These are phyloP conservation scores for Lepus townsendii DNA, from an alignment of 2,797 vertebrate genomes.

Conservation along the genomic window DNA sequence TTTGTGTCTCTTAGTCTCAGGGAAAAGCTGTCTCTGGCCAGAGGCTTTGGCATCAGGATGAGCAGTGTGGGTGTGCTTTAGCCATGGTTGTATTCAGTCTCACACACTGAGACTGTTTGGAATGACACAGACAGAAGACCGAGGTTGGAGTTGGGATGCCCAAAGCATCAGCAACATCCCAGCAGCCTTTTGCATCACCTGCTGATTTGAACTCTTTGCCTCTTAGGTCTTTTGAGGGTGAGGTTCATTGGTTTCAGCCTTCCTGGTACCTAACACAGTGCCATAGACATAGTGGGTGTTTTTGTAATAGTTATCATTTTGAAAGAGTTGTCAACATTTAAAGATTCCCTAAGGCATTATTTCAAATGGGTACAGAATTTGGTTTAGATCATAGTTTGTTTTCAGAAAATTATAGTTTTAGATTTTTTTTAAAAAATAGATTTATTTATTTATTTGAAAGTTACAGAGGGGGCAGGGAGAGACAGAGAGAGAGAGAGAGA, in stretches of 20 bases:
- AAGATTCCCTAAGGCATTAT: background rate
- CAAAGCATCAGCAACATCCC: fast-evolving
- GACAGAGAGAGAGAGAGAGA: too few species aligned
- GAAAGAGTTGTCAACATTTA: background rate
- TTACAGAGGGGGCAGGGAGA: too few species aligned
- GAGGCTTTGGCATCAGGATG: background rate
- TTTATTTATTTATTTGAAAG: too few species aligned
- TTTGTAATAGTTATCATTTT: background rate
- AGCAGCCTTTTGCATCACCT: background rate
- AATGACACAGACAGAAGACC: background rate
- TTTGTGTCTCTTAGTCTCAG: background rate
- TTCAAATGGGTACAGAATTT: slow-evolving; percentile 33
- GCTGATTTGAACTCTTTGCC: background rate
- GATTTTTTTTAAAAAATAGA: too few species aligned
- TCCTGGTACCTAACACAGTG: background rate
- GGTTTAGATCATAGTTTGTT: background rate
- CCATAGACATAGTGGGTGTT: background rate
- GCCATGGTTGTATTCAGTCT: fast-evolving
- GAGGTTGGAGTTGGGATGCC: fast-evolving
- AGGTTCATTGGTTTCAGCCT: background rate
- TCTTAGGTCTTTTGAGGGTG: background rate
- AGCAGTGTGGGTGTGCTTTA: background rate
- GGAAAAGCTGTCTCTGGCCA: background rate
- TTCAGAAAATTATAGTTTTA: slow-evolving; percentile 3
- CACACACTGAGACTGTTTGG: too few species aligned